Conservation (phyloP, 2,888 invertebrate genomes). For the Caenorhabditis sinica region DNA sequence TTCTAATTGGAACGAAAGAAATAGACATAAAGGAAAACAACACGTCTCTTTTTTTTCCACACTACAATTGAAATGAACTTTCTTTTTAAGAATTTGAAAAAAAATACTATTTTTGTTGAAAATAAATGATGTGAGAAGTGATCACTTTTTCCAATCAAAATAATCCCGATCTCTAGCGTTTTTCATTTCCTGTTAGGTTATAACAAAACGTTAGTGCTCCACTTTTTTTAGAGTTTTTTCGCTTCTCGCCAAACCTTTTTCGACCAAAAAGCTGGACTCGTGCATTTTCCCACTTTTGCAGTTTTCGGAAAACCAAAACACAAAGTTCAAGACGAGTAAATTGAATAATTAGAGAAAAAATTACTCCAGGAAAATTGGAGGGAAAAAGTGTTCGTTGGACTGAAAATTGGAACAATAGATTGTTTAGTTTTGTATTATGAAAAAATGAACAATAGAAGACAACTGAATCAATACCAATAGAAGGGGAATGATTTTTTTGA, state of each 20-base stretch:
- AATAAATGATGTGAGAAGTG: too few relatives aligned
- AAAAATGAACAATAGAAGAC: background rate
- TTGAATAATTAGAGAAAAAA: background rate
- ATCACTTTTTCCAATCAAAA: background rate
- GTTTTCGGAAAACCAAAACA: background rate
- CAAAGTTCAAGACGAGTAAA: background rate
- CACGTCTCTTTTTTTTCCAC: background rate
- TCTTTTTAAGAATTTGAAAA: background rate
- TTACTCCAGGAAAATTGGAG: background rate
- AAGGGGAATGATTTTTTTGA: background rate
- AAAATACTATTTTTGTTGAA: background rate
- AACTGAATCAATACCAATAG: background rate
- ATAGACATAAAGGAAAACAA: background rate
- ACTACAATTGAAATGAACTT: constrained; percentile 8
- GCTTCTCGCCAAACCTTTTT: background rate
- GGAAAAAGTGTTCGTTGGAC: background rate
- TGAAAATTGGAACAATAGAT: background rate
- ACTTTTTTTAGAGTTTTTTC: too few relatives aligned
- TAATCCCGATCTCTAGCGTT: background rate
- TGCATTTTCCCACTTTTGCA: background rate
- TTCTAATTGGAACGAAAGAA: constrained; percentile 26
- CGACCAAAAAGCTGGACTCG: background rate
- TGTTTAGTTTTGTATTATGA: background rate
- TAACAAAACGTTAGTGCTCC: too few relatives aligned
- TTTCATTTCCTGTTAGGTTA: constrained; percentile 1